Base-by-base conservation (phyloP, 2,888 invertebrate genomes). In the Cylindroiulus punctatus region DNA sequence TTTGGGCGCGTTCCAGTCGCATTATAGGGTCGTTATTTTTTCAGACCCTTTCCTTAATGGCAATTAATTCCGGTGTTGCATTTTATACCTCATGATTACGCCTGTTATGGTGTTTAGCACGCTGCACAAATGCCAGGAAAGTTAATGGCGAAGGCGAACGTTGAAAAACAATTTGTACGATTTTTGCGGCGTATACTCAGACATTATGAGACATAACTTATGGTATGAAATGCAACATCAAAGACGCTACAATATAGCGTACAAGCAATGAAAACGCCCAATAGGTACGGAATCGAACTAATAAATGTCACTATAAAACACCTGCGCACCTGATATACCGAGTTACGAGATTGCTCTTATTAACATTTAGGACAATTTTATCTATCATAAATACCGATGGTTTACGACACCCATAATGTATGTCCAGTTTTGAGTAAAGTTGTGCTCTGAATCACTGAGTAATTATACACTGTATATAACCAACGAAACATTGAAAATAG, bases 1-100 rank as follows among this genome's bases (percentile, higher is more conserved):
- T 76, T 30, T 76, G 76, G 76, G 76, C 76, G 76, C 30, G 76
- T 8, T 76, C 52, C 52, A 52, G 52, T 52, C 52, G 52, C 52
- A 52, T 52, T 52, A 52, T 52, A 19, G 52, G 52, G 52, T 52
- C 76, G 76, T 30, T 30, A 76, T 76, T 76, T 76, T 76, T 76
- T 30, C 76, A 30, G 76, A 76, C 76, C 76, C 76, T 76, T 76
- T 76, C 76, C 22, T 76, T 76, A 76, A 76, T 76, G 76, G 76
- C 76, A 30, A 76, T 76, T 76, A 76, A 76, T 76, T 76, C 76
- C 76, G 30, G 76, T 76, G 76, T 76, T 30, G 76, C 14, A 76
- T 76, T 76, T 76, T 76, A 76, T 76, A 30, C 30, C 76, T 76
- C 30, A 30, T 76, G 76, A 22, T 76, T 76, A 76, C 30, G 30